Base-by-base conservation (phyloP, 2,797 vertebrate genomes). In the Pterois miles region DNA sequence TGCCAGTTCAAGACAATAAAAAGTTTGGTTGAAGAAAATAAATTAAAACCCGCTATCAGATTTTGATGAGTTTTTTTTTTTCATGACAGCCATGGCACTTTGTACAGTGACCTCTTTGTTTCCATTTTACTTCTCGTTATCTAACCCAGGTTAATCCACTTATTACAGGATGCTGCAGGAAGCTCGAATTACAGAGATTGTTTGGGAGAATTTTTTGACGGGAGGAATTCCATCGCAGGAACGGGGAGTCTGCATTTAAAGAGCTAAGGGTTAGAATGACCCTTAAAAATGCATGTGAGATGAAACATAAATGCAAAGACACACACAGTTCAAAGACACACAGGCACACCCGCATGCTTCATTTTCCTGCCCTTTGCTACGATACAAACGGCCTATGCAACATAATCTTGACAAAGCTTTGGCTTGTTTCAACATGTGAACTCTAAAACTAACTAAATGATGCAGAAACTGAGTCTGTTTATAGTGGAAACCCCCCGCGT, bases 151-250 rank as follows among this genome's bases (percentile, higher is more conserved):
- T 52, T 86, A 78, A 86, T 78, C 85, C 77, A 65, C 64, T 78
- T 63, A 68, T 29, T 43, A 62, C 69, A 64, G 57, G 25, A 69
- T 71, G 53, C 46, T 36, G 20, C 48, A 68, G 22, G 31, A 36
- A n/a, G 16, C 76, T 86, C 76, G 78, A 86, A 88, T 88, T 76
- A 89, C 68, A 80, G 59, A 36, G 20, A 63, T 16, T 76, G 82
- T 84, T 80, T 75, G 71, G 70, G 52, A 43, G 67, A 76, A 52
- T 73, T 54, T 78, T 76, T 80, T 65, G 81, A 87, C 2, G 5
- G 46, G 56, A 85, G 82, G 83, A 89, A 89, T 88, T 90, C 76
- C 87, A 90, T 68, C 74, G 82, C 83, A 86, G 91, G 89, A 93
- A 90, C 83, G 87, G 90, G 87, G 88, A 69, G 82, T 63, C 57